Percentiles rank a stretch among this genome's conserved stretches.
Conservation (phyloP, 1,140 invertebrate genomes). For the Atta cephalotes region DNA sequence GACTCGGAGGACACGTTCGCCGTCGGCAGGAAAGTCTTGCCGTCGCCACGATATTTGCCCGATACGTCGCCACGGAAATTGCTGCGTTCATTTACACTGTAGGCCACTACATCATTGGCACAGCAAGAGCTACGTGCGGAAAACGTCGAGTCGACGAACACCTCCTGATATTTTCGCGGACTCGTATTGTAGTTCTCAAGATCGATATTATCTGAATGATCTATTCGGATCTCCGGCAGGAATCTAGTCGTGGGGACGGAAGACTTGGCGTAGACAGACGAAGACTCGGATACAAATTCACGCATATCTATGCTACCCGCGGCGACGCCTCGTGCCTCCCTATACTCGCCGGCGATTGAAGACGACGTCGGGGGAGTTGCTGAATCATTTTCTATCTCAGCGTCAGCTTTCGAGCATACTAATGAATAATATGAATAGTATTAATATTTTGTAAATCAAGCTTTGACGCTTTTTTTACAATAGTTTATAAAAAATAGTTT, state of each 20-base stretch:
- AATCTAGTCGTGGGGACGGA: slow-evolving; percentile 71
- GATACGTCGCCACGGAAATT: slow-evolving; percentile 72
- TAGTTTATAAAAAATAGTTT: background rate
- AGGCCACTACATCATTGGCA: slow-evolving; percentile 34
- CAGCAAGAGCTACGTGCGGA: slow-evolving; percentile 53
- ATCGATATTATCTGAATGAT: slow-evolving; percentile 81
- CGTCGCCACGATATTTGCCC: slow-evolving; percentile 58
- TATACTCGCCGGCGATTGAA: slow-evolving; percentile 73
- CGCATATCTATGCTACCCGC: slow-evolving; percentile 82
- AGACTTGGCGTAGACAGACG: slow-evolving; percentile 73
- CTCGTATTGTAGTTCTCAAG: slow-evolving; percentile 83
- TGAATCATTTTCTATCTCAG: slow-evolving; percentile 79
- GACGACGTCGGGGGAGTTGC: slow-evolving; percentile 65
- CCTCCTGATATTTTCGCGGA: slow-evolving; percentile 83
- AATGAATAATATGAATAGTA: background rate
- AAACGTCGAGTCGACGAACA: slow-evolving; percentile 55
- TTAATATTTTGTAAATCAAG: background rate
- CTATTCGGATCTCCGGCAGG: slow-evolving; percentile 80
- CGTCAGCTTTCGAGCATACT: slow-evolving; percentile 80
- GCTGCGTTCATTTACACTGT: slow-evolving; percentile 69
- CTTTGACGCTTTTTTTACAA: background rate
- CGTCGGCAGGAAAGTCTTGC: slow-evolving; percentile 50
- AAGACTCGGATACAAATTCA: slow-evolving; percentile 79
- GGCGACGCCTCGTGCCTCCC: slow-evolving; percentile 80
- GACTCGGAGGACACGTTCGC: slow-evolving; percentile 68